Evolutionary conservation across 2,797 vertebrate species (phyloP).

Genomic region (Chaetophractus vellerosus): DNA sequence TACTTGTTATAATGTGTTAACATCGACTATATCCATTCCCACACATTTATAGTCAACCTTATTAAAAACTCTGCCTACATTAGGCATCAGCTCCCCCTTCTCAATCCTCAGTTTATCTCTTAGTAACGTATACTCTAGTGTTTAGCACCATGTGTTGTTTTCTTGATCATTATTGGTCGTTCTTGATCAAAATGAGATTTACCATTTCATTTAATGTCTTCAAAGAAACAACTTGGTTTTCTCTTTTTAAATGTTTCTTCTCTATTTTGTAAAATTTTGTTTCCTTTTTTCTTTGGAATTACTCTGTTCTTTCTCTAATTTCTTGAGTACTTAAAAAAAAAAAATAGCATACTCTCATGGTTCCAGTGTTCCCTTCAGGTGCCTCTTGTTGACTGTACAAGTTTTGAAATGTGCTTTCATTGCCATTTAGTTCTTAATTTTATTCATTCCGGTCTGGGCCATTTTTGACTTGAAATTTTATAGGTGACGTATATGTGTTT

Average conservation of each 20-base stretch:
- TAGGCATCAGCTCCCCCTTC: too few relatives aligned
- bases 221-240: constrained; percentile 42
- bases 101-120: too few relatives aligned
- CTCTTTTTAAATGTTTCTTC: not conserved
- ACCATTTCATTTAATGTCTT: not conserved
- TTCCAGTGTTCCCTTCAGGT: not conserved
- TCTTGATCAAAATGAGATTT: not conserved
- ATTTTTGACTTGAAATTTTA: not conserved
- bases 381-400: not conserved
- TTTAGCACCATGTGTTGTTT: too few relatives aligned
- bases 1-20: too few relatives aligned
- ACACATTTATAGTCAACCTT: too few relatives aligned
- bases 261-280: constrained; percentile 33
- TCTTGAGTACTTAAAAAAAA: not conserved
- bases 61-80: too few relatives aligned
- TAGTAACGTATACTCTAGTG: too few relatives aligned
- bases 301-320: not conserved
- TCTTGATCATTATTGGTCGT: not conserved
- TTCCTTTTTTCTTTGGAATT: not conserved
- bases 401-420: constrained; percentile 15
- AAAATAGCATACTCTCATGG: not conserved
- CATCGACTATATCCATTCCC: too few relatives aligned
- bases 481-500: not conserved
- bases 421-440: constrained; percentile 35
- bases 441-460: not conserved